Base-by-base conservation (phyloP, 2,888 invertebrate species). In the Hydraecia micacea region DNA sequence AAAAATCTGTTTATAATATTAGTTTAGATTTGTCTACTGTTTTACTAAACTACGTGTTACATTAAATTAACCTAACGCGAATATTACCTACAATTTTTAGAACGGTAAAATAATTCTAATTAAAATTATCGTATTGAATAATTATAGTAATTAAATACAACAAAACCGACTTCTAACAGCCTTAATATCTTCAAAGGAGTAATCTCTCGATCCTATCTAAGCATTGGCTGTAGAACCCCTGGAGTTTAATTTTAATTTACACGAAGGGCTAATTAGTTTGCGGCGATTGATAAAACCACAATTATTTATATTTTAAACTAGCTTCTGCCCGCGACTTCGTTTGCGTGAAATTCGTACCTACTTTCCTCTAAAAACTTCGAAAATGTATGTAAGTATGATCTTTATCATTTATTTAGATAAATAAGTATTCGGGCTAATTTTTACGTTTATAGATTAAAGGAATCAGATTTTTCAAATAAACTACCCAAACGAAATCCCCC, bases 241-340 rank as follows among this genome's bases (percentile, higher is more conserved):
- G 2, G 55, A 68, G 73, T 70, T 65, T 60, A 1, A 42, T 67
- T 77, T 73, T 75, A 70, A 85, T 86, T 78, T 73, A 73, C 52
- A 13, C 21, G 7, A 74, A 67, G 60, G 39, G 11, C 11, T 72
- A 72, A 42, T 75, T 25, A 68, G 66, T 74, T 63, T 52, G 7
- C 28, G 21, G 75, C 15, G 4, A 46, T 21, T 55, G 36, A 32
- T 76, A 79, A 79, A 58, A 36, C 39, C 21, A 67, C 32, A 52
- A 39, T 18, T 63, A 42, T 42, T 15, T 15, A 18, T 0, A 42
- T 25, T 58, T 32, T n/a, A 42, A n/a, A n/a, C n/a, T n/a, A n/a
- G n/a, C n/a, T n/a, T n/a, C n/a, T n/a, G n/a, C n/a, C n/a, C n/a
- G n/a, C n/a, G n/a, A n/a, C n/a, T n/a, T n/a, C n/a, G n/a, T n/a